Conservation (phyloP, 2,888 invertebrate species). For the Endotricha flammealis region DNA sequence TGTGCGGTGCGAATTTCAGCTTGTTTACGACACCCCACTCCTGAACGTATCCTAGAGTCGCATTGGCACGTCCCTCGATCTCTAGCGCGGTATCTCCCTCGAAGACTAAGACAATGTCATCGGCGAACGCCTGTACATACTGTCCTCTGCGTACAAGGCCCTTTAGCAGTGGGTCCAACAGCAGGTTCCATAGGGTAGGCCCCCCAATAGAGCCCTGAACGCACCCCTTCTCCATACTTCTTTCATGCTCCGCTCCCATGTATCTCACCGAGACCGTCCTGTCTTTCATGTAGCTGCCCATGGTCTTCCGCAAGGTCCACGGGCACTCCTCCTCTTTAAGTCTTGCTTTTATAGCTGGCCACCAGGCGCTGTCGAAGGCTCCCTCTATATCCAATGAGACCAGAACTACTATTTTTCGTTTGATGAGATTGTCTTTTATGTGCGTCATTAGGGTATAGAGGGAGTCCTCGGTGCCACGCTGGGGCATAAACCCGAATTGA, state of each 20-base stretch:
- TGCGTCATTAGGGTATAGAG: too few relatives aligned
- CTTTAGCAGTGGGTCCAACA: not conserved
- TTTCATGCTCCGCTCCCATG: not conserved
- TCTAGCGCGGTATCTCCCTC: not conserved
- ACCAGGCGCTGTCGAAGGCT: slow-evolving; percentile 12
- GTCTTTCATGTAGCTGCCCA: slow-evolving; percentile 9
- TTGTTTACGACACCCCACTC: slow-evolving; percentile 5
- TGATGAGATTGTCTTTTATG: too few relatives aligned
- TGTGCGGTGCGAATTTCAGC: not conserved
- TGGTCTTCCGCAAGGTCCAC: slow-evolving; percentile 6
- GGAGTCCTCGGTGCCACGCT: slow-evolving; percentile 10
- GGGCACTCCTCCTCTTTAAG: slow-evolving; percentile 13
- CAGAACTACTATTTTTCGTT: slow-evolving; percentile 6
- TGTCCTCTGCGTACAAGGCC: not conserved
- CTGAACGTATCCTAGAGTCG: not conserved
- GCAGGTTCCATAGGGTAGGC: not conserved
- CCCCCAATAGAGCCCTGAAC: not conserved
- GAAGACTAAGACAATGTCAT: not conserved
- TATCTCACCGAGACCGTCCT: not conserved
- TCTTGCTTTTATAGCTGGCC: slow-evolving; percentile 13
- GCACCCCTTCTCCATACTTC: not conserved
- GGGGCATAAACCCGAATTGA: slow-evolving; percentile 9
- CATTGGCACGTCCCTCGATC: not conserved
- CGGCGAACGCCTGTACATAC: not conserved
- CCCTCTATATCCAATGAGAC: slow-evolving; percentile 17